These are phyloP conservation scores for Sphaerodactylus townsendi DNA, from an alignment of 2,113 vertebrate genomes.

Conservation along the genomic window DNA sequence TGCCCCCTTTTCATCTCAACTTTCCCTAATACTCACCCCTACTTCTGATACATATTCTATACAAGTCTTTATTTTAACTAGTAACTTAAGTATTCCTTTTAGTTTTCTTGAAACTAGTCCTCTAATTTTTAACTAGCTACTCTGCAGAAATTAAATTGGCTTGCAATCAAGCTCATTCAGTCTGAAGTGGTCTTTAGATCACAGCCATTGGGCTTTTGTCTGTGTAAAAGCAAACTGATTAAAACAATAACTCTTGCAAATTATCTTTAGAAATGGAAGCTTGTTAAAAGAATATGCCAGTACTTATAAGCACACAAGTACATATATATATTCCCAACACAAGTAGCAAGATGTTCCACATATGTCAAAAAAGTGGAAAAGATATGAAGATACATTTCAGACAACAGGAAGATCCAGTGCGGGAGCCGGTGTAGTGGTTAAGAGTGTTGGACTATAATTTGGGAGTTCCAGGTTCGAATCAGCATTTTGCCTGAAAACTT, in stretches of 20 bases:
- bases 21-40: no score
- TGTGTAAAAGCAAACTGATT: slow-evolving; percentile 10
- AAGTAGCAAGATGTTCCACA: background rate
- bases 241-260: background rate
- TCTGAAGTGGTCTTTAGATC: background rate
- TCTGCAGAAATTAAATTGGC: background rate
- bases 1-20: no score
- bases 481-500: no score
- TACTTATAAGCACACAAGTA: background rate
- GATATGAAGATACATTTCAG: background rate
- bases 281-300: background rate
- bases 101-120: background rate
- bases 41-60: no score
- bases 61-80: background rate
- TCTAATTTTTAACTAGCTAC: background rate
- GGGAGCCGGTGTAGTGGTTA: background rate
- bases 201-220: background rate
- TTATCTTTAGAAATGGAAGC: slow-evolving; percentile 16
- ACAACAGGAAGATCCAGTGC: background rate
- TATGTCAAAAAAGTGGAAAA: background rate
- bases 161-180: background rate
- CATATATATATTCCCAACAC: background rate
- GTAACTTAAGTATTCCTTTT: background rate
- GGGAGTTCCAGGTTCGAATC: no score
- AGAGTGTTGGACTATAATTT: no score